These are phyloP conservation scores for Aspidiotus rigidus DNA, from an alignment of 2,888 invertebrate genomes.

Conservation along the genomic window DNA sequence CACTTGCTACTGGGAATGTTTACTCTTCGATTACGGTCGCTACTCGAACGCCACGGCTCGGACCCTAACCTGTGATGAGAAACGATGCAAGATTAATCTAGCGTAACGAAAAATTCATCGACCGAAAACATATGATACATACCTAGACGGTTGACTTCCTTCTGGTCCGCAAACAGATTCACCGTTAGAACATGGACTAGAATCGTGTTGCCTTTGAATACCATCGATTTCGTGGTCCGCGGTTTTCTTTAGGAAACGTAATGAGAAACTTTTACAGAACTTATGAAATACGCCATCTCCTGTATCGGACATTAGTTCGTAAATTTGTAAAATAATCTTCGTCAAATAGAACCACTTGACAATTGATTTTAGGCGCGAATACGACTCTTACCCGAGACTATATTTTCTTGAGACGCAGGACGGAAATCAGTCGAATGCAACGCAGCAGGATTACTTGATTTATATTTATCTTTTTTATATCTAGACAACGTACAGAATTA, in stretches of 20 bases:
- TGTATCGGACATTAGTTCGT: not conserved
- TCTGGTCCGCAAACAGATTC: not conserved
- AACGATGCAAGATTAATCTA: constrained; percentile 42
- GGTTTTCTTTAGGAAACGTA: constrained; percentile 51
- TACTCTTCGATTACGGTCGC: constrained; percentile 53
- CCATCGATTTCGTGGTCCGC: constrained; percentile 12
- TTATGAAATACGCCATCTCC: constrained; percentile 57
- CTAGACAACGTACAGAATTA: not conserved
- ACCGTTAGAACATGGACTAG: not conserved
- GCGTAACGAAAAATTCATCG: too few species aligned
- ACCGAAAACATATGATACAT: constrained; percentile 11
- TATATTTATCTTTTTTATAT: constrained; percentile 22
- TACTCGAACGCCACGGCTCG: constrained; percentile 60
- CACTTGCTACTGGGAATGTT: not conserved
- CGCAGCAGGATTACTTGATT: constrained; percentile 13
- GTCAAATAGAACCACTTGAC: too few species aligned
- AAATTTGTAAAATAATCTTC: too few species aligned
- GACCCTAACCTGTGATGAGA: constrained; percentile 50
- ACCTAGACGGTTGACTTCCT: not conserved
- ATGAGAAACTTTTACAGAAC: constrained; percentile 60
- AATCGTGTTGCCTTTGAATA: not conserved
- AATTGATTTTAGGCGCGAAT: not conserved
- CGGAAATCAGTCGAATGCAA: constrained; percentile 24
- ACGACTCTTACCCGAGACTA: constrained; percentile 12
- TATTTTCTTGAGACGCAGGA: constrained; percentile 27